Evolutionary conservation across 2,113 vertebrate genomes (phyloP).

Genomic region (Percopsis transmontana): DNA sequence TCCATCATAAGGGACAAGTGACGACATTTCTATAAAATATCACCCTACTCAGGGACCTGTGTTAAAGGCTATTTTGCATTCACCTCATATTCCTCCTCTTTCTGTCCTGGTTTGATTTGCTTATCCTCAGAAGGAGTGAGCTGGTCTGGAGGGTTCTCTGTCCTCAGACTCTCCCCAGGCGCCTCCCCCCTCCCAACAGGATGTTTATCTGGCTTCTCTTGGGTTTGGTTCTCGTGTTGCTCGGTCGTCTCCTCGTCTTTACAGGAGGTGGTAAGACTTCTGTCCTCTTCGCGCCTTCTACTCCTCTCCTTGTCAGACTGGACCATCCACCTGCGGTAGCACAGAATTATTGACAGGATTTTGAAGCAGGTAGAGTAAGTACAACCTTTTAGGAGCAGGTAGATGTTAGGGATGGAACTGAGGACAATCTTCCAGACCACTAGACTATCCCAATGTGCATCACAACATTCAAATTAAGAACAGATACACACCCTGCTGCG

Average conservation of each 20-base stretch:
- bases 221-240: background rate
- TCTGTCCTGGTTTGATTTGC: too few species aligned
- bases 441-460: too few species aligned
- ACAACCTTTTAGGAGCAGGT: background rate
- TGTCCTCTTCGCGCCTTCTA: background rate
- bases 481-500: constrained; percentile 48
- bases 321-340: constrained; percentile 33
- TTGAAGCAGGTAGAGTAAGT: background rate
- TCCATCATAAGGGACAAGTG: too few species aligned
- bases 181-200: background rate
- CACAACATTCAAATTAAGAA: background rate
- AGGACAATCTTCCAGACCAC: background rate
- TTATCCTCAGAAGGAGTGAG: background rate
- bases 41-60: too few species aligned
- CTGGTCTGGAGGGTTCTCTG: background rate
- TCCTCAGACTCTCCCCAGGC: background rate
- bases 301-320: background rate
- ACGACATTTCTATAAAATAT: too few species aligned
- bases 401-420: background rate
- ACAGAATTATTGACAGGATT: background rate
- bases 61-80: too few species aligned
- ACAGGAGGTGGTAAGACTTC: too few species aligned
- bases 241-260: constrained; percentile 11
- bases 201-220: background rate
- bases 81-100: too few species aligned